These are phyloP conservation scores for Caenorhabditis panamensis DNA, from an alignment of 2,888 invertebrate species.

Conservation along the genomic window DNA sequence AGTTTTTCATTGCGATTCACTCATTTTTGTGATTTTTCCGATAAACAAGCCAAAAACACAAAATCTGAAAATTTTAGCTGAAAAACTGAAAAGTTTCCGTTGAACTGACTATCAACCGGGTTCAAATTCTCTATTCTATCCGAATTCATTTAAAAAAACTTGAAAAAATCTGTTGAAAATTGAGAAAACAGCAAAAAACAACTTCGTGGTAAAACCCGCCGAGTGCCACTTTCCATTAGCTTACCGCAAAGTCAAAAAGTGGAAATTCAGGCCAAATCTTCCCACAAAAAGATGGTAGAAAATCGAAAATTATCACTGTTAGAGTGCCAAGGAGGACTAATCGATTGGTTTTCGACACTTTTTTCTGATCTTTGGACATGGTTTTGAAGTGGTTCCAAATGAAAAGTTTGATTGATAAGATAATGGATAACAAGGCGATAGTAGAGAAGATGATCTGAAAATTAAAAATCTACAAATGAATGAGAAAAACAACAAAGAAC, in stretches of 20 bases:
- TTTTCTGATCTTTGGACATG: background rate
- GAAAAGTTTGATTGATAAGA: background rate
- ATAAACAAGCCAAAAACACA: no score
- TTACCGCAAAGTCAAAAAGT: no score
- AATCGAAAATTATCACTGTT: conserved; percentile 9
- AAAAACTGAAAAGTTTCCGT: background rate
- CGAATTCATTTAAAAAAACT: no score
- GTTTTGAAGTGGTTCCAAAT: conserved; percentile 1
- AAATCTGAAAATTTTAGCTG: background rate
- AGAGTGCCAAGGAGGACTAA: background rate
- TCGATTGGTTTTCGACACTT: background rate
- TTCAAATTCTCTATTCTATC: no score
- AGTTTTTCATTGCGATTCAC: no score
- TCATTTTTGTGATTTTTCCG: no score
- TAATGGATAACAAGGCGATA: background rate
- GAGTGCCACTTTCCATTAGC: no score
- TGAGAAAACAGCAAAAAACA: no score
- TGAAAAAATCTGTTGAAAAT: no score
- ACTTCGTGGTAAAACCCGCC: no score
- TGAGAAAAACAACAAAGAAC: background rate
- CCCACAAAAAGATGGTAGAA: background rate
- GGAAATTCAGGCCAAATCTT: background rate
- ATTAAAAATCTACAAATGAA: no score
- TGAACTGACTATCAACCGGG: no score
- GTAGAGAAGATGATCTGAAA: conserved; percentile 2